These are phyloP conservation scores for Etia nguti DNA, from an alignment of 2,113 vertebrate genomes.

Conservation along the genomic window DNA sequence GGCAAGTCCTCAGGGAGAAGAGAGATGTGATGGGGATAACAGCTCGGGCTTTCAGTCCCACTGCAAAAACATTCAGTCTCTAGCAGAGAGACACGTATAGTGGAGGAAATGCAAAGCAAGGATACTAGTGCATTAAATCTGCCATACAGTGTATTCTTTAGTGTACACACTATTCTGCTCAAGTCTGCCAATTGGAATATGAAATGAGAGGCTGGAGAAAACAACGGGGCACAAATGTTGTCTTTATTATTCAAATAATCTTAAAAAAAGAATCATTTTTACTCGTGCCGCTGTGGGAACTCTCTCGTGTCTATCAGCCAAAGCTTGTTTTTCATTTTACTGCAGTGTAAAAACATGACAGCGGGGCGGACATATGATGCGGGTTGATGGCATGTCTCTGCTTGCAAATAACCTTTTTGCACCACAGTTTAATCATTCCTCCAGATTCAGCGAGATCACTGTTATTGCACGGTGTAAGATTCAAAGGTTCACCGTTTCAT, in stretches of 20 bases:
- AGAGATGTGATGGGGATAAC: not conserved
- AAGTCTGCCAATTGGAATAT: not conserved
- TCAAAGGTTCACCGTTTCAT: not conserved
- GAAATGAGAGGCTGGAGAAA: not conserved
- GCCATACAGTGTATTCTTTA: not conserved
- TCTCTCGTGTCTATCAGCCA: not conserved
- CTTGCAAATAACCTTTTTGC: constrained; percentile 18
- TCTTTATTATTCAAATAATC: not conserved
- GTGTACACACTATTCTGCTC: not conserved
- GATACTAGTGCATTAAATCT: not conserved
- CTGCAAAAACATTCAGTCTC: not conserved
- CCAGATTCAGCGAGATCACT: not conserved
- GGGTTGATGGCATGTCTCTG: constrained; percentile 14
- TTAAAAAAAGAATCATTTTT: not conserved
- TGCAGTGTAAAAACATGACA: constrained; percentile 13
- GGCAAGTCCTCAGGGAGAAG: not conserved
- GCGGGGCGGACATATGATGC: not conserved
- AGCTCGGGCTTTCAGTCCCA: not conserved
- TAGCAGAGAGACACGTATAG: not conserved
- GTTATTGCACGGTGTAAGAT: not conserved
- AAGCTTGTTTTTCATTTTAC: not conserved
- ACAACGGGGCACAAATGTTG: not conserved
- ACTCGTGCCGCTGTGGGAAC: not conserved
- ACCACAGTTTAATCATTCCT: not conserved
- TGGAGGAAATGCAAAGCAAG: not conserved